Evolutionary conservation across 2,113 vertebrate species (phyloP).

Genomic region (Zapornia atra): DNA sequence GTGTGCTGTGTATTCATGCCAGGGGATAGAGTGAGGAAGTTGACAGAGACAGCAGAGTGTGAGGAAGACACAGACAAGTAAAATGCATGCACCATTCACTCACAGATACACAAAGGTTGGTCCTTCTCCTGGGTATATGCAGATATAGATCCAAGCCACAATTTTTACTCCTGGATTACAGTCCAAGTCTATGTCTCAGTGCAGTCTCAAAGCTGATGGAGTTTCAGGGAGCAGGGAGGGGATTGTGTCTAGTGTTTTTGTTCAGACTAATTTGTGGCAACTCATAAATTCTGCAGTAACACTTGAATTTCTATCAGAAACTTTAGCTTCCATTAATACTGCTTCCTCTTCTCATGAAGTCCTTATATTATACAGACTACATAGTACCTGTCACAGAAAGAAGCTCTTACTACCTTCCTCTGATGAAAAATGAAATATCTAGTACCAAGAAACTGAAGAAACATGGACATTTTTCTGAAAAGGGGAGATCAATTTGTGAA

Average conservation of each 20-base stretch:
- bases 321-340: not conserved
- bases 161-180: not conserved
- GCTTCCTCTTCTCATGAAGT: not conserved
- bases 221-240: not conserved
- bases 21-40: not conserved
- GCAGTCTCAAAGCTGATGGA: not conserved
- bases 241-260: not conserved
- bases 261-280: conserved; percentile 25
- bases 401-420: not conserved
- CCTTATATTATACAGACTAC: not conserved
- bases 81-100: not conserved
- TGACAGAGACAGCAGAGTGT: not conserved
- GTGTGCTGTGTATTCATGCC: not conserved
- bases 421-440: not conserved
- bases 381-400: not conserved
- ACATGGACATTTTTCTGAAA: not conserved
- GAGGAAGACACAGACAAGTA: not conserved
- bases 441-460: not conserved
- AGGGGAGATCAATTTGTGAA: not conserved
- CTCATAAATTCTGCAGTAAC: not conserved
- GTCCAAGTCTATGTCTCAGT: not conserved
- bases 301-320: conserved; percentile 5
- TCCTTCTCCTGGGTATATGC: not conserved
- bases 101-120: not conserved
- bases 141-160: conserved; percentile 9